Evolutionary conservation across 2,888 invertebrate genomes (phyloP).

Genomic region (Pterobdella sp.): DNA sequence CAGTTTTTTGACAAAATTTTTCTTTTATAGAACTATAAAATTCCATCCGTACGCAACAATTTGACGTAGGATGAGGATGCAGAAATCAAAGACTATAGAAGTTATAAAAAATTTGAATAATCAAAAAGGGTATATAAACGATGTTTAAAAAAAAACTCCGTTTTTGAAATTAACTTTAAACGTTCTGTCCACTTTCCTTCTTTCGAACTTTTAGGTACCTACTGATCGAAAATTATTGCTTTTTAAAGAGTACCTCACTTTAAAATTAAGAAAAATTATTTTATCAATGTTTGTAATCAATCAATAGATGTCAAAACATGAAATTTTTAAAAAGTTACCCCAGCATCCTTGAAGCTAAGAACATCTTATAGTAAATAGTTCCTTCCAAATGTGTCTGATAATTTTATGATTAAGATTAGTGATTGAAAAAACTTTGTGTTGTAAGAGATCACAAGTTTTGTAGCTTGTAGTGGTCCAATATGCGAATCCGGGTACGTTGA

Average conservation of each 20-base stretch:
- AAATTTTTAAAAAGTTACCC: not conserved
- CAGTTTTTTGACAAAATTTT: no score
- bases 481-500: conserved; percentile 35
- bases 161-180: no score
- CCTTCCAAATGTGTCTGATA: conserved; percentile 31
- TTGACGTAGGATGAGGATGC: no score
- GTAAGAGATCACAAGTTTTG: conserved; percentile 33
- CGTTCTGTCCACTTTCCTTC: no score
- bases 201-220: no score
- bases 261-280: not conserved
- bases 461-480: conserved; percentile 34
- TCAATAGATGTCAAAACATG: not conserved
- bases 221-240: no score
- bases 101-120: no score
- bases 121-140: no score
- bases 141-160: no score
- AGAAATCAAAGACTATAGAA: no score
- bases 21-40: no score
- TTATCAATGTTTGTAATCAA: conserved; percentile 2
- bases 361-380: not conserved
- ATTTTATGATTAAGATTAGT: conserved; percentile 30
- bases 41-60: no score
- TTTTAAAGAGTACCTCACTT: not conserved
- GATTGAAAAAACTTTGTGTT: conserved; percentile 32
- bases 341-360: not conserved